Conservation (phyloP, 1,140 invertebrate species). For the Chymomyza costata region DNA sequence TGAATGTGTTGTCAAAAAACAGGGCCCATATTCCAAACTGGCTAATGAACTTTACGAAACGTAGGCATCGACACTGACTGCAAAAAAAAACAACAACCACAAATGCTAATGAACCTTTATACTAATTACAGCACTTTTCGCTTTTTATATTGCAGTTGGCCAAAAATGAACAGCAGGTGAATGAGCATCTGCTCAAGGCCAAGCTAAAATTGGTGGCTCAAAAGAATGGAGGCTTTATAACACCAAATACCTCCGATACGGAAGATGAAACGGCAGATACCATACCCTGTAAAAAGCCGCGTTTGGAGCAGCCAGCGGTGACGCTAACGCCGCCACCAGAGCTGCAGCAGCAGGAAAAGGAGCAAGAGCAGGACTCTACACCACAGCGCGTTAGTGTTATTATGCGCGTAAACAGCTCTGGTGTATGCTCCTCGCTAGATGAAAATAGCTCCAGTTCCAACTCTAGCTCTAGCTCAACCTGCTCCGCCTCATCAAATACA, state of each 20-base stretch:
- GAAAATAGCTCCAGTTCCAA: constrained; percentile 35
- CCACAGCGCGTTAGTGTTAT: constrained; percentile 82
- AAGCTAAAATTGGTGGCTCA: constrained; percentile 60
- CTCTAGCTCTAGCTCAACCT: constrained; percentile 16
- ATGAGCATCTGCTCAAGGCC: constrained; percentile 60
- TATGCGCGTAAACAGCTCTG: constrained; percentile 86
- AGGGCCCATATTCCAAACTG: too few relatives aligned
- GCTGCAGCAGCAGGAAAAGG: constrained; percentile 27
- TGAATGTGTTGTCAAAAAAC: constrained; percentile 8
- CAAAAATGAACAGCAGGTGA: constrained; percentile 55
- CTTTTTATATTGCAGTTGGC: constrained; percentile 27
- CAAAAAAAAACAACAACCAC: background rate
- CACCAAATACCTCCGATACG: constrained; percentile 77
- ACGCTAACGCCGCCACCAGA: constrained; percentile 64
- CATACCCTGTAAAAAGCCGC: constrained; percentile 74
- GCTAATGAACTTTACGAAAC: too few relatives aligned
- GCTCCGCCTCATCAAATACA: constrained; percentile 24
- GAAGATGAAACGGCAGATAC: constrained; percentile 76
- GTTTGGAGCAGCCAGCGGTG: constrained; percentile 46
- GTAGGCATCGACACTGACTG: too few relatives aligned
- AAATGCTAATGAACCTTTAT: constrained; percentile 33
- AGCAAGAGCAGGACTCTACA: constrained; percentile 34
- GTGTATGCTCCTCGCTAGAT: constrained; percentile 68
- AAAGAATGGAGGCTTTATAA: constrained; percentile 55
- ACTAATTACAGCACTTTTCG: constrained; percentile 27